Percentiles rank a stretch among this genome's conserved stretches.
These are phyloP conservation scores for Grallaria varia DNA, from an alignment of 2,113 vertebrate species.

Conservation along the genomic window DNA sequence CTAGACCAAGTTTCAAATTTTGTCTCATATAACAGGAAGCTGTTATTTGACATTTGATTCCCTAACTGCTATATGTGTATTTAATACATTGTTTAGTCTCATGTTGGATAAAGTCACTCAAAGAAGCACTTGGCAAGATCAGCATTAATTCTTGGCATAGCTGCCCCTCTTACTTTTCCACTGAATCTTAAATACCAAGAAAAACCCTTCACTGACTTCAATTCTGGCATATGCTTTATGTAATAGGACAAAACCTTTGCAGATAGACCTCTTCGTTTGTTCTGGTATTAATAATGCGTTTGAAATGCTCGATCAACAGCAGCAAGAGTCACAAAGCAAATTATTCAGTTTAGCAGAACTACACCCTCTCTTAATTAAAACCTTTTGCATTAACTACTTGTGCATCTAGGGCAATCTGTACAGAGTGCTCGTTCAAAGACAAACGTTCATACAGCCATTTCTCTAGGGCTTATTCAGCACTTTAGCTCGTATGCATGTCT, in stretches of 20 bases:
- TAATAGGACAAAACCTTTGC: slow-evolving; percentile 55
- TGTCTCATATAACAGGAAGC: slow-evolving; percentile 32
- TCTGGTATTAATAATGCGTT: slow-evolving; percentile 65
- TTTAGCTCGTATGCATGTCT: background rate
- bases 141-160: slow-evolving; percentile 74
- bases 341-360: slow-evolving; percentile 16
- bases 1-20: slow-evolving; percentile 61
- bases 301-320: slow-evolving; percentile 65
- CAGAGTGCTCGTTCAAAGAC: background rate
- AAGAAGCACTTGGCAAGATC: slow-evolving; percentile 74
- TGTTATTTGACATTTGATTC: slow-evolving; percentile 71
- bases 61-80: slow-evolving; percentile 68
- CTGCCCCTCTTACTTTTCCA: slow-evolving; percentile 70
- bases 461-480: background rate
- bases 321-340: slow-evolving; percentile 40
- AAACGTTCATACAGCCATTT: background rate
- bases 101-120: slow-evolving; percentile 71
- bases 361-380: slow-evolving; percentile 65
- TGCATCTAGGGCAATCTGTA: background rate
- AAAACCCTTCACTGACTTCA: slow-evolving; percentile 72
- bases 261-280: slow-evolving; percentile 48
- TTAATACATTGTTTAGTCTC: slow-evolving; percentile 78
- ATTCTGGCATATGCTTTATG: slow-evolving; percentile 41
- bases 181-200: slow-evolving; percentile 76
- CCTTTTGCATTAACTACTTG: slow-evolving; percentile 39